These are phyloP conservation scores for Ovis aries DNA, from an alignment of 2,113 vertebrate genomes.

Conservation along the genomic window ARS-UI_Ramb_v3.0 NC_056055.1:211847501-211848000, in stretches of 20 bases:
- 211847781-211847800: too few relatives aligned
- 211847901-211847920: background rate
- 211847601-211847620: background rate
- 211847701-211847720: background rate
- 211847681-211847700: slow-evolving; percentile 62
- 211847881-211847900: background rate
- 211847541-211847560: slow-evolving; percentile 70
- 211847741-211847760: background rate
- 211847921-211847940: background rate
- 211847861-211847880: background rate
- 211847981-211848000: background rate
- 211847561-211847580: slow-evolving; percentile 48
- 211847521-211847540: slow-evolving; percentile 56
- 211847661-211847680: slow-evolving; percentile 63
- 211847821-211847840: background rate
- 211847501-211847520: slow-evolving; percentile 53
- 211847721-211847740: slow-evolving; percentile 38
- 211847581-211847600: slow-evolving; percentile 51
- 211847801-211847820: background rate
- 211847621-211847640: slow-evolving; percentile 33
- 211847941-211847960: background rate
- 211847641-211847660: slow-evolving; percentile 35
- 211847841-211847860: background rate
- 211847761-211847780: background rate
- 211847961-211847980: background rate